Evolutionary conservation across 2,888 invertebrate genomes (phyloP).

Genomic region (Uloborus plumipes): DNA sequence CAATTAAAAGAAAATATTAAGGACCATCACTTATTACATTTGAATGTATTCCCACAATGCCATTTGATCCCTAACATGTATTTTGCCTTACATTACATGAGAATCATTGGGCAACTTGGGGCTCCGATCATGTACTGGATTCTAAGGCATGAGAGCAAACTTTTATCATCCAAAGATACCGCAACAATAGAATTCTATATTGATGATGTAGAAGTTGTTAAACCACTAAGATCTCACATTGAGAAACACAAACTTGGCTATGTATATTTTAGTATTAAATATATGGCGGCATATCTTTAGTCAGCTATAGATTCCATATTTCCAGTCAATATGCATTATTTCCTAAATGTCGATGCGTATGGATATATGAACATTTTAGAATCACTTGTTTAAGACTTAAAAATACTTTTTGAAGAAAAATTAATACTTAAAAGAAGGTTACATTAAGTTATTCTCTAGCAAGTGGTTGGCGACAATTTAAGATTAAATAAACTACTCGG

Average conservation of each 20-base stretch:
- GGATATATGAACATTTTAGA: slow-evolving; percentile 26
- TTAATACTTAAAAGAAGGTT: background rate
- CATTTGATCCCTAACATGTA: too few species aligned
- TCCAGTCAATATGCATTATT: slow-evolving; percentile 14
- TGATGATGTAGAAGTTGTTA: background rate
- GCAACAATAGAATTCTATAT: background rate
- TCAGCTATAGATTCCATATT: slow-evolving; percentile 13
- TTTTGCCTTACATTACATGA: too few species aligned
- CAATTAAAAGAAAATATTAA: too few species aligned
- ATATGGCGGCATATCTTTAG: slow-evolving; percentile 17
- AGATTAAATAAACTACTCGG: background rate
- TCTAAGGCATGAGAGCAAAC: too few species aligned
- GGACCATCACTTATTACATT: too few species aligned
- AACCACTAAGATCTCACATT: slow-evolving; percentile 12
- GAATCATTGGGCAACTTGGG: too few species aligned
- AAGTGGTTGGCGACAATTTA: slow-evolving; percentile 1
- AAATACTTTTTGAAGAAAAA: slow-evolving; percentile 10
- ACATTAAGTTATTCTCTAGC: background rate
- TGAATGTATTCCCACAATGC: too few species aligned
- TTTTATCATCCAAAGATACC: too few species aligned
- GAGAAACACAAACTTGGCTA: slow-evolving; percentile 16
- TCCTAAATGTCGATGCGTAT: slow-evolving; percentile 7
- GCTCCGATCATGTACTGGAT: too few species aligned
- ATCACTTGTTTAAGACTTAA: slow-evolving; percentile 15
- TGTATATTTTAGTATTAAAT: slow-evolving; percentile 24